A percentile compares a stretch with the other conserved stretches of the same genome.
phyloP scores from a whole-genome alignment of 2,888 invertebrate genomes.

The Ochropleura leucogaster region DNA sequence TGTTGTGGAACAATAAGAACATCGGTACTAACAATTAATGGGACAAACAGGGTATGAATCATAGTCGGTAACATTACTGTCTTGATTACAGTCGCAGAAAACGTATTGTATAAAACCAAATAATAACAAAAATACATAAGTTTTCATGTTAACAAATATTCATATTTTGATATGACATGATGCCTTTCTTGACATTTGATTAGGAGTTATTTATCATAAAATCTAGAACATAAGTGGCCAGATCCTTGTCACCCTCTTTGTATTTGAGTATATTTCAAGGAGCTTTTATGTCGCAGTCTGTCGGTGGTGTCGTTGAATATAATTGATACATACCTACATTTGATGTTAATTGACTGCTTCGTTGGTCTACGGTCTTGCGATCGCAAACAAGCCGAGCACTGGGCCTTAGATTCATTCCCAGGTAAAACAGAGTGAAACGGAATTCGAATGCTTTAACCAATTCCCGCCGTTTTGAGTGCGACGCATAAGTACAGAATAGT shows the following conservation, averaged over 20 bases:
- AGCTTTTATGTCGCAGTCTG: neutral
- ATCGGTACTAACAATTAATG: constrained; percentile 76
- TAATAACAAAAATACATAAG: constrained; percentile 82
- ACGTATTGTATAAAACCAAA: constrained; percentile 80
- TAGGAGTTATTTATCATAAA: constrained; percentile 41
- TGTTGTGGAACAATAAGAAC: constrained; percentile 7
- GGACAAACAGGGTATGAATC: constrained; percentile 75
- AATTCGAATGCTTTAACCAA: neutral
- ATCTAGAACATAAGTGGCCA: constrained; percentile 65
- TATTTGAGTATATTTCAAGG: constrained; percentile 14
- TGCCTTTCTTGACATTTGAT: constrained; percentile 64
- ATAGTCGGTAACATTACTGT: constrained; percentile 74
- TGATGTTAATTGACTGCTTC: neutral
- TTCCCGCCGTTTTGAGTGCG: neutral
- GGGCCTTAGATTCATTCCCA: neutral
- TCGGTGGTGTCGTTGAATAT: neutral
- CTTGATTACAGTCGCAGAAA: constrained; percentile 70
- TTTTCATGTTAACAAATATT: constrained; percentile 84
- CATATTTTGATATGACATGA: constrained; percentile 80
- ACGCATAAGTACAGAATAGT: neutral
- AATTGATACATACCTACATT: neutral
- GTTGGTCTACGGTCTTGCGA: neutral
- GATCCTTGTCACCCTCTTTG: constrained; percentile 41
- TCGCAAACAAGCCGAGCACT: neutral
- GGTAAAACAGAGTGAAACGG: neutral